Evolutionary conservation across 2,888 invertebrate species (phyloP).

Genomic region (Meta bourneti): DNA sequence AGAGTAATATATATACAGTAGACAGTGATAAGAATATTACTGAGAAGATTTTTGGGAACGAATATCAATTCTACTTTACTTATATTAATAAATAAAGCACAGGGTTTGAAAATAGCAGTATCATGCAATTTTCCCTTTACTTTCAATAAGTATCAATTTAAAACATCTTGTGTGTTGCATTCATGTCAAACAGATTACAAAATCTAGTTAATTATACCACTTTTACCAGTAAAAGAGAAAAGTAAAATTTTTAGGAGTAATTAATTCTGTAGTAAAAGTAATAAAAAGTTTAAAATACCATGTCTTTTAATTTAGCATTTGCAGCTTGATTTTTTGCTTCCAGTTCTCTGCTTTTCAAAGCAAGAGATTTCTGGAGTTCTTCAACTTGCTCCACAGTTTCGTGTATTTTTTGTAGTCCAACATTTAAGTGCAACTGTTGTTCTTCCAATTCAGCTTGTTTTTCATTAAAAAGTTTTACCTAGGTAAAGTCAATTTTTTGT

Average conservation of each 20-base stretch:
- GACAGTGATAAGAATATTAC: too few relatives aligned
- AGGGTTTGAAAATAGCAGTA: too few relatives aligned
- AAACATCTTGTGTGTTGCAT: neutral
- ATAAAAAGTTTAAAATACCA: slow-evolving; percentile 85
- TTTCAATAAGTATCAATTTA: neutral
- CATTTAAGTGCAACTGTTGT: slow-evolving; percentile 98
- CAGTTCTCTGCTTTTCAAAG: slow-evolving; percentile 90
- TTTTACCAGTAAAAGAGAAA: neutral
- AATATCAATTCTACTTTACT: too few relatives aligned
- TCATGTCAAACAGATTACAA: neutral
- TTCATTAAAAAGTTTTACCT: slow-evolving; percentile 95
- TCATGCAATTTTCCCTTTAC: too few relatives aligned
- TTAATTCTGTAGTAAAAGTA: neutral
- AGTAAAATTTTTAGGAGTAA: neutral
- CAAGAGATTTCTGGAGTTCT: slow-evolving; percentile 99
- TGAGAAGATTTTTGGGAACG: too few relatives aligned
- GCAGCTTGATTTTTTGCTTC: slow-evolving; percentile 99
- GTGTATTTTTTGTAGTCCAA: slow-evolving; percentile 98
- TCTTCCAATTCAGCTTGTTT: slow-evolving; percentile 99
- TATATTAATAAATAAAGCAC: too few relatives aligned
- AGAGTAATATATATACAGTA: too few relatives aligned
- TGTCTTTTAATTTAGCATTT: slow-evolving; percentile 98
- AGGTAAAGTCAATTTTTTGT: slow-evolving; percentile 27
- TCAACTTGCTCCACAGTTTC: slow-evolving; percentile 99
- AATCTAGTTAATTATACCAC: neutral